Conservation (phyloP, 1,140 invertebrate genomes). For the Ceratitis capitata region DNA sequence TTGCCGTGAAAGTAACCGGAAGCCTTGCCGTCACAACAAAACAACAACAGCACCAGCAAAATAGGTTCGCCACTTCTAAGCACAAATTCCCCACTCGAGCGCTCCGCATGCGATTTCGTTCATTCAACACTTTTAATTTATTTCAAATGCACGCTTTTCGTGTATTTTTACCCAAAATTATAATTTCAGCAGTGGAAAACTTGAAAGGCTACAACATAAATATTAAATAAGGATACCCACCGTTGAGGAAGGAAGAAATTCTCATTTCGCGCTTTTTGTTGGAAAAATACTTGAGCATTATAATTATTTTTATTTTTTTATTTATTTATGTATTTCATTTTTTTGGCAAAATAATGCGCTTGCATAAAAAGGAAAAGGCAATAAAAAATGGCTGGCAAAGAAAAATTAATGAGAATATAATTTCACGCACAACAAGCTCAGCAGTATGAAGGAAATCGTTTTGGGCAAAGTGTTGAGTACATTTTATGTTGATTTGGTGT, state of each 20-base stretch:
- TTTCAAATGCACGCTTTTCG: background rate
- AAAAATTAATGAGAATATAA: slow-evolving; percentile 25
- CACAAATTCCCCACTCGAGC: background rate
- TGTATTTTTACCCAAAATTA: background rate
- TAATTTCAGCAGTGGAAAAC: background rate
- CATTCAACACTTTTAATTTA: background rate
- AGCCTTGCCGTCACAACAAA: slow-evolving; percentile 19
- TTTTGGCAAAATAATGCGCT: background rate
- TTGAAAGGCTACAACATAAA: background rate
- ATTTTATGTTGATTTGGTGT: background rate
- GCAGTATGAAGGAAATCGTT: background rate
- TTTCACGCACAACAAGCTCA: slow-evolving; percentile 8
- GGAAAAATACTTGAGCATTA: background rate
- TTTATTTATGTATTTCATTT: no score
- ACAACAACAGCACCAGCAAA: background rate
- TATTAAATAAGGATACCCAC: background rate
- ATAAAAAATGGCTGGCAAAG: background rate
- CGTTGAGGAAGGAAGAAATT: slow-evolving; percentile 1
- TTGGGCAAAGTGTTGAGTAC: background rate
- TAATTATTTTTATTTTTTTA: background rate
- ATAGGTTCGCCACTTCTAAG: background rate
- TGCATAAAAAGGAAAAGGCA: background rate
- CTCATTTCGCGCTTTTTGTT: background rate
- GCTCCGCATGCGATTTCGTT: background rate
- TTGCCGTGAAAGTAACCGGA: background rate